Evolutionary conservation across 2,113 vertebrate species (phyloP).

Genomic region (Melanocharis versteri): DNA sequence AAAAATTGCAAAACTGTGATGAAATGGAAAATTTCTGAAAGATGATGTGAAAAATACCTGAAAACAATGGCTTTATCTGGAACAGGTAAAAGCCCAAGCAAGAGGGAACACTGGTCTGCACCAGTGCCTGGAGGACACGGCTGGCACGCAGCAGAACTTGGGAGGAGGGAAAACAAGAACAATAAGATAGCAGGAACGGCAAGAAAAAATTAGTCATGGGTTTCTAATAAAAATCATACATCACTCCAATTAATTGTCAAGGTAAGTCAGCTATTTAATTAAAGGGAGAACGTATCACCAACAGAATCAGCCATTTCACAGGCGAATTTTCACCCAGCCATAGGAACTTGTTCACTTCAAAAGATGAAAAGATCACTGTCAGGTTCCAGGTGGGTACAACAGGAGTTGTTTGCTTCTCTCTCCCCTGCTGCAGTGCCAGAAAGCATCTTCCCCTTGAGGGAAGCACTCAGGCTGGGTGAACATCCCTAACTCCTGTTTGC

Average conservation of each 20-base stretch:
- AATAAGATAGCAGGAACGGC: neutral
- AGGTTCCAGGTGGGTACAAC: neutral
- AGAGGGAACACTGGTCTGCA: conserved; percentile 19
- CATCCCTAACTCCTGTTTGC: neutral
- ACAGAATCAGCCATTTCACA: neutral
- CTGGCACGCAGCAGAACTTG: neutral
- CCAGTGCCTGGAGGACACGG: conserved; percentile 49
- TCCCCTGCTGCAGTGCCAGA: neutral
- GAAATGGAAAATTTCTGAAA: conserved; percentile 35
- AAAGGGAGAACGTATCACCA: neutral
- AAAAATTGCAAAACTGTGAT: neutral
- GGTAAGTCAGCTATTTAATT: conserved; percentile 45
- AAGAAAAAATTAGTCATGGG: conserved; percentile 62
- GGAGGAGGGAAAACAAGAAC: conserved; percentile 16
- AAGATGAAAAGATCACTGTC: neutral
- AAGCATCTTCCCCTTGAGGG: neutral
- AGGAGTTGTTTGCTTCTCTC: neutral
- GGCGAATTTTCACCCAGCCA: neutral
- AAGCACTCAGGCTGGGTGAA: neutral
- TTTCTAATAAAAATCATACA: conserved; percentile 43
- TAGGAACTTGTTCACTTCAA: neutral
- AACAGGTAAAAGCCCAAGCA: conserved; percentile 5
- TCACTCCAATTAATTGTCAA: conserved; percentile 27
- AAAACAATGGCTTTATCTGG: conserved; percentile 29
- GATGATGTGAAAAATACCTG: neutral